A percentile compares a stretch with the other conserved stretches of the same genome.
Evolutionary conservation across 2,888 invertebrate genomes (phyloP).

Genomic region (Athripsodes cinereus): DNA sequence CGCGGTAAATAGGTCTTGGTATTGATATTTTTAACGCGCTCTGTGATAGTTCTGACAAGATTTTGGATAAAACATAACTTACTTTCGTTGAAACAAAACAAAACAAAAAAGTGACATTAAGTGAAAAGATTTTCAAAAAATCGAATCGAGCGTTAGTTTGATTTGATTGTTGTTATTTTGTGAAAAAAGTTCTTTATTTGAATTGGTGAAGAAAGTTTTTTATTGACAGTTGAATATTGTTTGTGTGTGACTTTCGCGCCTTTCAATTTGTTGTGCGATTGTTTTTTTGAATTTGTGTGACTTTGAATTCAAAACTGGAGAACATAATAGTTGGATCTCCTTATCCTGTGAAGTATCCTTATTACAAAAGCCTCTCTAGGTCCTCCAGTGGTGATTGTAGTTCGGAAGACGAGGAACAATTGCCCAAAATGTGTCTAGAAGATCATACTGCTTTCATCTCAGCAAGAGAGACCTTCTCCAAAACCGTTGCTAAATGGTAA

Average conservation of each 20-base stretch:
- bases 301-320: conserved; percentile 9
- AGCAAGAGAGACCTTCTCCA: conserved; percentile 20
- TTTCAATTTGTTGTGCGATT: too few species aligned
- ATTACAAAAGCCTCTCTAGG: conserved; percentile 11
- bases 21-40: conserved; percentile 3
- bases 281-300: not conserved
- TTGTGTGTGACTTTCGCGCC: too few species aligned
- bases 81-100: too few species aligned
- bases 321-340: conserved; percentile 7
- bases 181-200: too few species aligned
- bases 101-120: too few species aligned
- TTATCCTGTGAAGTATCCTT: conserved; percentile 6
- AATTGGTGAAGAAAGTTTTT: too few species aligned
- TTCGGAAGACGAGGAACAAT: conserved; percentile 3
- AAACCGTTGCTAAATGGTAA: conserved; percentile 21
- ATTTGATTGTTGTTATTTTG: too few species aligned
- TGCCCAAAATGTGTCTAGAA: conserved; percentile 24
- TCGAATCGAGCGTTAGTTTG: too few species aligned
- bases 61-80: not conserved
- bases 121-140: too few species aligned
- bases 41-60: not conserved
- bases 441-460: conserved; percentile 21
- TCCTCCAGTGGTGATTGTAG: conserved; percentile 12
- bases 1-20: conserved; percentile 2
- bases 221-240: too few species aligned